These are phyloP conservation scores for Yponomeuta evonymella DNA, from an alignment of 2,888 invertebrate genomes.

Conservation along the genomic window DNA sequence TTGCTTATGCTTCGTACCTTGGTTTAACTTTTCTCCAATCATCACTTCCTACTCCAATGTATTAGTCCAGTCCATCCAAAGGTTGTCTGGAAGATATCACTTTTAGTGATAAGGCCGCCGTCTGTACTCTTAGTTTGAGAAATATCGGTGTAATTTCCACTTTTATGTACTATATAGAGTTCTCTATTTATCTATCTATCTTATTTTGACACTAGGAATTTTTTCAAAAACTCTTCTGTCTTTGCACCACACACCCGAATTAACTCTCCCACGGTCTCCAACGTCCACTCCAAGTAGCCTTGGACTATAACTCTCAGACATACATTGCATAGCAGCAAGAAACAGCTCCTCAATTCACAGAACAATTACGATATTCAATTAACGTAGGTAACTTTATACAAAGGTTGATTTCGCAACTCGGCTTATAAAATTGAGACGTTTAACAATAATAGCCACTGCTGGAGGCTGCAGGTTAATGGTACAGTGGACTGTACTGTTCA, in stretches of 20 bases:
- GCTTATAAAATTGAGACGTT: neutral
- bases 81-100: too few relatives aligned
- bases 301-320: neutral
- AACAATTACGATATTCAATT: slow-evolving; percentile 3
- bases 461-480: neutral
- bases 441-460: neutral
- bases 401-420: neutral
- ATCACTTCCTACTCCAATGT: too few relatives aligned
- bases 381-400: neutral
- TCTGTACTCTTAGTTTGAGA: too few relatives aligned
- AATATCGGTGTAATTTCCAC: too few relatives aligned
- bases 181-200: too few relatives aligned
- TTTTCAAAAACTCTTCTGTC: neutral
- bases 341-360: neutral
- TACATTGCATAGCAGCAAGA: neutral
- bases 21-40: too few relatives aligned
- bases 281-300: neutral
- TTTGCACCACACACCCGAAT: neutral
- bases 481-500: neutral
- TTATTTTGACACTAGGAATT: too few relatives aligned
- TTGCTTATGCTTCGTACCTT: too few relatives aligned
- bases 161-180: too few relatives aligned
- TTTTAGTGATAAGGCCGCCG: too few relatives aligned
- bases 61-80: too few relatives aligned
- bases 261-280: neutral